Evolutionary conservation across 2,888 invertebrate species (phyloP).

Genomic region (Oxytorus armatus): DNA sequence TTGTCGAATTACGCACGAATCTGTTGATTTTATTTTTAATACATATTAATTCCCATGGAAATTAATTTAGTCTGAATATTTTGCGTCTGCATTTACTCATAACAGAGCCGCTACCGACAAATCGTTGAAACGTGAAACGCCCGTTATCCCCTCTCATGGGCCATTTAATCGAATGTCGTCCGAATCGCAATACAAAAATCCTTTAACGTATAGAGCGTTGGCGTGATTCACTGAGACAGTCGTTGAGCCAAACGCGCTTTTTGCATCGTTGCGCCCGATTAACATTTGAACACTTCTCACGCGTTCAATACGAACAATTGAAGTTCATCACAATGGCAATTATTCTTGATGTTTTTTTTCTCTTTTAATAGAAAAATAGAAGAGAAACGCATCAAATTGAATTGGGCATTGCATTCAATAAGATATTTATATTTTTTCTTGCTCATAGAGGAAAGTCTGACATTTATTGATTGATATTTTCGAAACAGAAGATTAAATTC

Average conservation of each 20-base stretch:
- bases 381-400: no score
- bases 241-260: slow-evolving; percentile 49
- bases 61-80: not conserved
- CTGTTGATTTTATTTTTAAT: not conserved
- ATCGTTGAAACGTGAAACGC: slow-evolving; percentile 32
- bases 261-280: slow-evolving; percentile 47
- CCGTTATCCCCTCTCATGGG: slow-evolving; percentile 46
- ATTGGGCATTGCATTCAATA: no score
- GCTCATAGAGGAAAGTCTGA: not conserved
- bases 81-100: slow-evolving; percentile 6
- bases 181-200: slow-evolving; percentile 48
- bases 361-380: no score
- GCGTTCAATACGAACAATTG: slow-evolving; percentile 47
- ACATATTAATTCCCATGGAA: not conserved
- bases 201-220: slow-evolving; percentile 47
- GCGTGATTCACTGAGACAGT: slow-evolving; percentile 55
- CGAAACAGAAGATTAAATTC: no score
- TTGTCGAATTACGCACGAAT: slow-evolving; percentile 7
- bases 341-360: slow-evolving; percentile 4
- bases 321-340: slow-evolving; percentile 30
- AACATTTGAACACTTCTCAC: slow-evolving; percentile 49
- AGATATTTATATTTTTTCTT: not conserved
- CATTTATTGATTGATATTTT: no score
- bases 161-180: slow-evolving; percentile 53
- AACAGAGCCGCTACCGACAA: not conserved